Evolutionary conservation across 2,888 invertebrate species (phyloP), one percentile per base, ranked within the genome.

Genomic region (Lasioglossum oenotherae): DNA sequence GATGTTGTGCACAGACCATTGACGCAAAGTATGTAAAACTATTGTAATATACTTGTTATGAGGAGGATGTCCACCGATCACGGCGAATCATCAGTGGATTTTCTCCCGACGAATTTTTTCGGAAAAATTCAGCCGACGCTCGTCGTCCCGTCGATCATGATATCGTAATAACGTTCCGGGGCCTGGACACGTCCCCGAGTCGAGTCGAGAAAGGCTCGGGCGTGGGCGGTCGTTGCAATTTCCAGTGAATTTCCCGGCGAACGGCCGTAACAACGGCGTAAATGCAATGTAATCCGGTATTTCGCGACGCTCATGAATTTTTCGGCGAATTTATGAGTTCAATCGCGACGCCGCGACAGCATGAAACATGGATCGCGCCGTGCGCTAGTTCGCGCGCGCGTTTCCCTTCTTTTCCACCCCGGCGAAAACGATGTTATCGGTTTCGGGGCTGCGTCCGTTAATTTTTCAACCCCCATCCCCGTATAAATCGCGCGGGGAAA

Each of bases 261-360:
- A 60, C 49, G 35, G 19, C 5, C 16, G 46, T 38, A 49, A 44
- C 49, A 19, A 67, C 74, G 19, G 31, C 53, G 41, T 64, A 46
- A 74, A 67, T 64, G 71, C 74, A 46, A 80, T 35, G 64, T 73
- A 64, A 79, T 74, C 31, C 64, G 19, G 64, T 74, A 80, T 74
- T 74, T 74, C 27, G 31, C 74, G 31, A 38, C 46, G 49, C 49
- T 80, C 64, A 67, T 67, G 74, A 74, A 80, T 80, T 80, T 74
- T 74, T 80, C 41, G 31, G 60, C 49, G 74, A 79, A 79, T 79
- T 79, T 79, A 74, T 64, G 79, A 49, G 69, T 19, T 69, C 53
- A 53, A 78, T 78, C 77, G 67, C 31, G 67, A 16, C 46, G 35
- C 23, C n/a, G 53, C 19, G 49, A 49, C 67, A 46, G 60, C 14